Evolutionary conservation across 2,888 invertebrate genomes (phyloP).

Genomic region (Drosophila neonasuta): DNA sequence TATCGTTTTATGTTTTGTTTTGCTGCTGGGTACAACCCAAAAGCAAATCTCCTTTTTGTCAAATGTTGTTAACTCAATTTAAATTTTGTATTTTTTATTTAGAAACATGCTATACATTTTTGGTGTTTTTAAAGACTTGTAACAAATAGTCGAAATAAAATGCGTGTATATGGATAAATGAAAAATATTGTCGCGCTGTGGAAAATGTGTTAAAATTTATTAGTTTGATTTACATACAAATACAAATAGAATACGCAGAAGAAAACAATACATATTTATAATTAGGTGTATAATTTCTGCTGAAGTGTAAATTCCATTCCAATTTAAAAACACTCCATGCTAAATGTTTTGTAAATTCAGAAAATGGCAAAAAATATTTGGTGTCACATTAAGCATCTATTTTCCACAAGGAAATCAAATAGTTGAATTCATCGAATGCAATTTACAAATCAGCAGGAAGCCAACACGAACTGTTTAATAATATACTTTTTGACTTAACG

Average conservation of each 20-base stretch:
- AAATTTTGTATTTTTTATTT: slow-evolving; percentile 27
- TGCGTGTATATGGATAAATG: slow-evolving; percentile 12
- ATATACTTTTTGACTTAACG: slow-evolving; percentile 66
- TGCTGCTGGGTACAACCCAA: slow-evolving; percentile 51
- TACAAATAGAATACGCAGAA: slow-evolving; percentile 64
- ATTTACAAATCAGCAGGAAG: slow-evolving; percentile 27
- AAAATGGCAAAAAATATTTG: background rate
- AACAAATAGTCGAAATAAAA: slow-evolving; percentile 1
- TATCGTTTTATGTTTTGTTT: slow-evolving; percentile 10
- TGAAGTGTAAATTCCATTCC: slow-evolving; percentile 10
- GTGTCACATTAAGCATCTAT: background rate
- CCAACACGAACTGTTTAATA: slow-evolving; percentile 4
- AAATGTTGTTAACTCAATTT: slow-evolving; percentile 25
- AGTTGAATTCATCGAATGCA: slow-evolving; percentile 28
- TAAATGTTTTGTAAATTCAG: background rate
- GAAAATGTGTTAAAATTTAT: slow-evolving; percentile 66
- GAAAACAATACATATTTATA: slow-evolving; percentile 50
- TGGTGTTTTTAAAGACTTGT: background rate
- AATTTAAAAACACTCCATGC: background rate
- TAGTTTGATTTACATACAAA: slow-evolving; percentile 64
- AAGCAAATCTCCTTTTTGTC: slow-evolving; percentile 20
- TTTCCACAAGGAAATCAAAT: background rate
- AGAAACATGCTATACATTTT: slow-evolving; percentile 24
- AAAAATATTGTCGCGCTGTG: slow-evolving; percentile 24
- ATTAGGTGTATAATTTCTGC: slow-evolving; percentile 29